Evolutionary conservation across 23 tunicate genomes (phyloP), one percentile per base, ranked within the genome.

Genomic region (Botrylloides violaceus): DNA sequence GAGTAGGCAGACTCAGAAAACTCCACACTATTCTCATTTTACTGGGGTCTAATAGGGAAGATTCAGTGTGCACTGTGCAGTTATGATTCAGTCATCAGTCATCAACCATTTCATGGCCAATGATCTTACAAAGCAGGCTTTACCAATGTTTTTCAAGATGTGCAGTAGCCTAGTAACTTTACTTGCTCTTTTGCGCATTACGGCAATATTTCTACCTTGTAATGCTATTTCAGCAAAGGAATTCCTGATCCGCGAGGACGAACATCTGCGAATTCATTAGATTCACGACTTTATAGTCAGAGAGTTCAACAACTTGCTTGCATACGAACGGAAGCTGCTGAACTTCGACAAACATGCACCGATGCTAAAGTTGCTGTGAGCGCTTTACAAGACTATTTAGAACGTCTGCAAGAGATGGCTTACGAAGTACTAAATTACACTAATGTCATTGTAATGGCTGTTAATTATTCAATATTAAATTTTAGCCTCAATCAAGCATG

Each of bases 401-500:
- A 90, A 26, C 66, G 90, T 30, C 61, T 90, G 19, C 66, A 71
- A 49, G 50, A 34, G 34, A 59, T 80, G 34, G 62, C 97, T 24
- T 83, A 83, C 49, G 97, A 90, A 85, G 97, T 90, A 75, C 23
- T 4, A 20, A 25, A 5, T 65, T 65, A 26, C 64, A 22, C 7
- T 7, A 59, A 18, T 59, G 29, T 4, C 3, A 58, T 9, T 9
- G 5, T 4, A 58, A 4, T 23, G 26, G 4, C 62, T 58, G 26
- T 23, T 58, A 28, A 58, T 23, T 58, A 3, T 9, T 23, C 23
- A 58, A 23, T 30, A 29, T 2, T 27, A 58, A 32, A n/a, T 81
- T 89, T 35, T 57, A 90, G 97, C 97, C 97, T 24, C 97, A 90
- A 58, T 82, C 78, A 75, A 90, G 97, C 53, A 57, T 90, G 49